These are phyloP conservation scores for Sebastes iracundus DNA, from an alignment of 2,797 vertebrate genomes.

Conservation along the genomic window DNA sequence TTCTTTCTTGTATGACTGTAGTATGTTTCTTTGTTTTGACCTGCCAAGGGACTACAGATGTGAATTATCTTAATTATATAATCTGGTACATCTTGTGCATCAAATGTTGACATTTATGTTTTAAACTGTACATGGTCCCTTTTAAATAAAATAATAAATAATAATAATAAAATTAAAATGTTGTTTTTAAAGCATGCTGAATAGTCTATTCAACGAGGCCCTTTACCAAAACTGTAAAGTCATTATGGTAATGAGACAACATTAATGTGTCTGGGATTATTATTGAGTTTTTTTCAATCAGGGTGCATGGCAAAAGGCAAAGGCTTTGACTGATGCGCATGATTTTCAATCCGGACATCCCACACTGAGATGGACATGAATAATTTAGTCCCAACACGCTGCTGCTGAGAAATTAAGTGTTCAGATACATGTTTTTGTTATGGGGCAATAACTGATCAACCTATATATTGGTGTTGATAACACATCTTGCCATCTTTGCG, in stretches of 20 bases:
- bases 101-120: no score
- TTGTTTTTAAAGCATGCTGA: not conserved
- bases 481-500: not conserved
- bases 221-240: not conserved
- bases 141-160: no score
- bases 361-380: conserved; percentile 39
- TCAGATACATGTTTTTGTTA: not conserved
- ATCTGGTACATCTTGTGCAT: no score
- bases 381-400: conserved; percentile 37
- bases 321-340: conserved; percentile 2
- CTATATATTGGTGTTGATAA: not conserved
- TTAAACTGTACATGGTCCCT: no score
- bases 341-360: conserved; percentile 44
- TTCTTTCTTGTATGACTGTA: no score
- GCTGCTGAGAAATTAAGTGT: not conserved
- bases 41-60: no score
- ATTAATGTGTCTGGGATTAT: not conserved
- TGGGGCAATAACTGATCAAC: not conserved
- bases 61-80: no score
- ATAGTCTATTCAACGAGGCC: not conserved
- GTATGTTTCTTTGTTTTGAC: no score
- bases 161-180: not conserved
- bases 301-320: conserved; percentile 17
- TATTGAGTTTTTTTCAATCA: not conserved
- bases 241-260: not conserved